Evolutionary conservation across 2,888 invertebrate species (phyloP).

Genomic region (Biston betularia): DNA sequence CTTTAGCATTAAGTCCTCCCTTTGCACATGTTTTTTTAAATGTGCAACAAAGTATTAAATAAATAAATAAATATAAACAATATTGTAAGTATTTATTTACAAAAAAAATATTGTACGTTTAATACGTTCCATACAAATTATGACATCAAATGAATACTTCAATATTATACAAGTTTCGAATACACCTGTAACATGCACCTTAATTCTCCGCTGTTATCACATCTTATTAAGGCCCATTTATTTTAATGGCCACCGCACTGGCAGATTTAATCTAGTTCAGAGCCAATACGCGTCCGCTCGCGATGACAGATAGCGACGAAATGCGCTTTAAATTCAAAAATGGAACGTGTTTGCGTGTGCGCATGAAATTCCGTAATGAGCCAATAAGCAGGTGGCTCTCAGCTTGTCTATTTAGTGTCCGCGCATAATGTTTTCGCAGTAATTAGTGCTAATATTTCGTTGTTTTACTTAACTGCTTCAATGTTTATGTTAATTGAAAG

Average conservation of each 20-base stretch:
- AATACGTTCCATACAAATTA: conserved; percentile 46
- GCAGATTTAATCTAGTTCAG: conserved; percentile 75
- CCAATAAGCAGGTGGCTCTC: conserved; percentile 67
- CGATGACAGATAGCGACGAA: conserved; percentile 82
- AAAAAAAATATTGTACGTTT: too few relatives aligned
- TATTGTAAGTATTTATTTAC: too few relatives aligned
- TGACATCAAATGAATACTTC: conserved; percentile 47
- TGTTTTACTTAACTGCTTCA: conserved; percentile 39
- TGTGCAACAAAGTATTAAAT: too few relatives aligned
- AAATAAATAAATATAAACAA: too few relatives aligned
- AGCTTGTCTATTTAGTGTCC: conserved; percentile 74
- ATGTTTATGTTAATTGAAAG: conserved; percentile 12
- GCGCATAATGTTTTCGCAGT: conserved; percentile 57
- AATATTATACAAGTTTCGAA: conserved; percentile 42
- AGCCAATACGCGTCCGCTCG: conserved; percentile 65
- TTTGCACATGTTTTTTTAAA: too few relatives aligned
- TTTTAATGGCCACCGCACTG: conserved; percentile 74
- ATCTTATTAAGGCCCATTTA: conserved; percentile 71
- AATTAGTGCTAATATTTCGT: conserved; percentile 68
- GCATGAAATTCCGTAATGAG: conserved; percentile 71
- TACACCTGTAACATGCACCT: conserved; percentile 55
- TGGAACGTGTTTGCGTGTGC: conserved; percentile 60
- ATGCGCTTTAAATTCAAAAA: conserved; percentile 70
- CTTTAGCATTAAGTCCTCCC: too few relatives aligned
- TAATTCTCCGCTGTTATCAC: conserved; percentile 51